Conservation (phyloP, 2,888 invertebrate species). For the Nymphalis urticae region DNA sequence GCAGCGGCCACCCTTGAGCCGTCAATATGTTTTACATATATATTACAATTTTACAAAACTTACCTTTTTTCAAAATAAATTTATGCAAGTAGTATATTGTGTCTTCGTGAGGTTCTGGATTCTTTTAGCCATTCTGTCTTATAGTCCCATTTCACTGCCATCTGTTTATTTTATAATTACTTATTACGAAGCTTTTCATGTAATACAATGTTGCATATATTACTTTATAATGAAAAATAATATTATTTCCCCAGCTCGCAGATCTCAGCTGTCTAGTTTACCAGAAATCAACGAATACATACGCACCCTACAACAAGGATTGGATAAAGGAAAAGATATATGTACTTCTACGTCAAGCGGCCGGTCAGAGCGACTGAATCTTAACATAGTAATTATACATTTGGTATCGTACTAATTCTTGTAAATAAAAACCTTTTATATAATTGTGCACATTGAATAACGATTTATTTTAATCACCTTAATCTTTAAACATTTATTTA, state of each 20-base stretch:
- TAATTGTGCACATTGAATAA: slow-evolving; percentile 2
- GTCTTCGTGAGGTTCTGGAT: too few species aligned
- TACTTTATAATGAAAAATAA: not conserved
- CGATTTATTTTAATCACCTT: too few species aligned
- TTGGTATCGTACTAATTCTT: slow-evolving; percentile 22
- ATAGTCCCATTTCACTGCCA: too few species aligned
- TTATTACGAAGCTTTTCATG: too few species aligned
- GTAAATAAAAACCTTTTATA: slow-evolving; percentile 6
- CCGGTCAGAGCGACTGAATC: slow-evolving; percentile 80
- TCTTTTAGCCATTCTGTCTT: too few species aligned
- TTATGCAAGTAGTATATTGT: too few species aligned
- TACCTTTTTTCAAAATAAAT: too few species aligned
- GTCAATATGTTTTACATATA: too few species aligned
- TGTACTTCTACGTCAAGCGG: slow-evolving; percentile 94
- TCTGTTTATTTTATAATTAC: too few species aligned
- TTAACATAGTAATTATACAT: slow-evolving; percentile 13
- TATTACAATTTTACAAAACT: too few species aligned
- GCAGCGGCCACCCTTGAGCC: too few species aligned
- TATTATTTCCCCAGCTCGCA: slow-evolving; percentile 82
- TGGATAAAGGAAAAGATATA: slow-evolving; percentile 99
- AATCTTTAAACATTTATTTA: too few species aligned
- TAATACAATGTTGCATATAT: not conserved
- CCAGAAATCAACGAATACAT: slow-evolving; percentile 96
- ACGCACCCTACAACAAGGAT: slow-evolving; percentile 99
- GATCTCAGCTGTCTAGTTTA: slow-evolving; percentile 98